These are phyloP conservation scores for Drosophila yakuba DNA, from an alignment of 1,140 invertebrate species.

Conservation along the genomic window DNA sequence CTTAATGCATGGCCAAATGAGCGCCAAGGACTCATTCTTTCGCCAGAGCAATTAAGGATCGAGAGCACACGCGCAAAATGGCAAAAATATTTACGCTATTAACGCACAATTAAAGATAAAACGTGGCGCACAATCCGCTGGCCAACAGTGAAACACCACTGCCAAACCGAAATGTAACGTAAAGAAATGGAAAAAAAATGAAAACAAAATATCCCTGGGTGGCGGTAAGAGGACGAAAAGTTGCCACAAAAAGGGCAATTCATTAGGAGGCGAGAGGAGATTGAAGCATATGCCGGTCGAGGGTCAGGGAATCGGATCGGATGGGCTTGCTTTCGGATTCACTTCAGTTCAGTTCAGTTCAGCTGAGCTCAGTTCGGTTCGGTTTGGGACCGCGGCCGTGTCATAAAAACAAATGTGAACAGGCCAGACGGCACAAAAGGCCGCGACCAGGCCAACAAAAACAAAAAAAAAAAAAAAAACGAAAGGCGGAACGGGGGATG, in stretches of 20 bases:
- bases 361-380: not conserved
- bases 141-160: not conserved
- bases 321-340: not conserved
- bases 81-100: slow-evolving; percentile 80
- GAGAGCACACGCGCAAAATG: slow-evolving; percentile 19
- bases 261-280: slow-evolving; percentile 53
- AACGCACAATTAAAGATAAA: slow-evolving; percentile 83
- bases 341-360: not conserved
- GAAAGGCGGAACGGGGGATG: not conserved
- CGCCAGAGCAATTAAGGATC: slow-evolving; percentile 50
- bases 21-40: slow-evolving; percentile 71
- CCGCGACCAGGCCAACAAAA: no score
- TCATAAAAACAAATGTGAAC: slow-evolving; percentile 77
- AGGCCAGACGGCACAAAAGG: slow-evolving; percentile 37
- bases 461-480: no score
- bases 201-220: slow-evolving; percentile 1
- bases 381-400: slow-evolving; percentile 25
- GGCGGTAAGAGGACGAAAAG: not conserved
- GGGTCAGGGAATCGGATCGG: slow-evolving; percentile 19
- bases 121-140: slow-evolving; percentile 50
- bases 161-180: not conserved
- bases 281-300: slow-evolving; percentile 24
- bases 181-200: not conserved
- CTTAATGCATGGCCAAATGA: slow-evolving; percentile 67
- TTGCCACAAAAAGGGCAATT: slow-evolving; percentile 59